phyloP scores from a whole-genome alignment of 2,888 invertebrate species.

The Agriopis aurantiaria region DNA sequence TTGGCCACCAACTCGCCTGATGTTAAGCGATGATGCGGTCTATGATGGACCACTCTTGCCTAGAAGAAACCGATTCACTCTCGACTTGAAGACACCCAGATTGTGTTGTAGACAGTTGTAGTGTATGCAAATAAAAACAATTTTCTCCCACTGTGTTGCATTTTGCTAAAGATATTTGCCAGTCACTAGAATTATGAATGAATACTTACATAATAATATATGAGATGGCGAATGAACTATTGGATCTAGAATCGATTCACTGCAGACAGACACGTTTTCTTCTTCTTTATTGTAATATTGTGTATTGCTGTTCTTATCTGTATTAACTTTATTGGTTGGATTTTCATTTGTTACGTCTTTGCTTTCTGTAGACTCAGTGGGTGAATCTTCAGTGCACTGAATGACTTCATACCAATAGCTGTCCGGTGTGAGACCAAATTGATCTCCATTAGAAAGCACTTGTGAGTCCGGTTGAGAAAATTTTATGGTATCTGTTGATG shows the following conservation, averaged over 20 bases:
- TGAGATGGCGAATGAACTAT: slow-evolving; percentile 56
- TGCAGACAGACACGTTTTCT: slow-evolving; percentile 1
- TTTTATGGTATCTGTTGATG: slow-evolving; percentile 59
- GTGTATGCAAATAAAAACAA: too few species aligned
- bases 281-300: slow-evolving; percentile 10
- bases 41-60: too few species aligned
- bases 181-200: too few species aligned
- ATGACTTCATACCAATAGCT: slow-evolving; percentile 56
- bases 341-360: slow-evolving; percentile 38
- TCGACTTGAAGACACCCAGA: too few species aligned
- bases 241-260: slow-evolving; percentile 9
- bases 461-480: slow-evolving; percentile 64
- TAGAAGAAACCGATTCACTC: too few species aligned
- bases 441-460: slow-evolving; percentile 76
- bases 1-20: too few species aligned
- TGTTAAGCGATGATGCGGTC: too few species aligned
- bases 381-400: neutral
- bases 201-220: slow-evolving; percentile 53
- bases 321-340: slow-evolving; percentile 18
- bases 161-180: too few species aligned
- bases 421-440: slow-evolving; percentile 83
- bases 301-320: neutral
- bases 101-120: too few species aligned
- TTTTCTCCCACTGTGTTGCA: too few species aligned
- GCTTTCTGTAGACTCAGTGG: slow-evolving; percentile 18